Evolutionary conservation across 92 coral and sea anemone species (phyloP), one percentile per base, ranked within the genome.

Genomic region (Pocillopora grandis): DNA sequence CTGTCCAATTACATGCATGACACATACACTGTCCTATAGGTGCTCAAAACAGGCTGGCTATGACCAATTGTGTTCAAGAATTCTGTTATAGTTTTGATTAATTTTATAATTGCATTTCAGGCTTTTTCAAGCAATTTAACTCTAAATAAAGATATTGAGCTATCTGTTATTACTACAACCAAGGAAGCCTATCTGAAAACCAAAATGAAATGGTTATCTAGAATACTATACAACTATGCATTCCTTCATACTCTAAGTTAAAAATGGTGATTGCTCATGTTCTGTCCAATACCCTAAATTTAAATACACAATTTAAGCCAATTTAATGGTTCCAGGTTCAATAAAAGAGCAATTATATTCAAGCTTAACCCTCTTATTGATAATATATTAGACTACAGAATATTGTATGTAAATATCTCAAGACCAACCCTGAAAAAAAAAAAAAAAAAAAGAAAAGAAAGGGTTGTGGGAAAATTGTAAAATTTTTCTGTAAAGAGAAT

Each of bases 401-500:
- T 42, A 78, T 78, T 48, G 48, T 48, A 63, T 78, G 72, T 48
- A 78, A 78, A 64, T 78, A 65, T 21, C 61, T 42, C 61, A 27
- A 27, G 31, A 27, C 31, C 31, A 27, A 27, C 31, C 31, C 31
- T 27, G 31, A 27, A 27, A 27, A 27, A 27, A 27, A 27, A 27
- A 27, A 27, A 27, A 27, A 27, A 27, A 27, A 27, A 1, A 23
- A 23, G 62, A 19, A 10, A 15, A 73, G 27, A 49, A 49, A 18
- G 56, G 8, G 52, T 42, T 7, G 8, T 42, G 1, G 4, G 52
- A 0, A 42, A 42, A 42, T 42, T 42, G 18, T 67, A 0, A 16
- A 12, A 17, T 67, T 67, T 31, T 17, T 27, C 73, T 68, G 48
- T 27, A 27, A 42, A 7, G 52, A 42, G 4, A 42, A 42, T 42